Evolutionary conservation across 2,888 invertebrate species (phyloP).

Genomic region (Cheilosia variabilis): DNA sequence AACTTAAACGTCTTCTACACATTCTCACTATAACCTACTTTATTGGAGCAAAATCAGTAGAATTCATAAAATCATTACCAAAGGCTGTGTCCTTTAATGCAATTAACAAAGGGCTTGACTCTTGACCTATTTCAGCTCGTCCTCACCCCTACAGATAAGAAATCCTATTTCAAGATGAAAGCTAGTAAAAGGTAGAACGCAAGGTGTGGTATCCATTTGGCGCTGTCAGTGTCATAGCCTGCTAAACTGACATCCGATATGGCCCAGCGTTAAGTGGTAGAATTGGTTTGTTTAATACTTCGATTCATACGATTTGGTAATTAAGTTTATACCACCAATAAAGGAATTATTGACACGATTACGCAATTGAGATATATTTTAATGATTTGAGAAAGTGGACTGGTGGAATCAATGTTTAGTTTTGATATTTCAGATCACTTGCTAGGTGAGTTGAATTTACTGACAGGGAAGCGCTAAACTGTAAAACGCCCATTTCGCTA

Average conservation of each 20-base stretch:
- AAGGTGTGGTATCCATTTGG: conserved; percentile 42
- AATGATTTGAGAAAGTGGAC: too few relatives aligned
- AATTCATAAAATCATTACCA: background rate
- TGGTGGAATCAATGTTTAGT: too few relatives aligned
- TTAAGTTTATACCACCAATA: background rate
- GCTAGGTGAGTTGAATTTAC: too few relatives aligned
- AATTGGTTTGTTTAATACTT: conserved; percentile 13
- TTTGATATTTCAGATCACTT: background rate
- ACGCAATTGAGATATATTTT: too few relatives aligned
- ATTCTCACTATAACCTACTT: background rate
- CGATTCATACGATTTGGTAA: background rate
- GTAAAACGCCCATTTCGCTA: too few relatives aligned
- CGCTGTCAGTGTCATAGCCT: conserved; percentile 24
- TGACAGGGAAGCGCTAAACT: too few relatives aligned
- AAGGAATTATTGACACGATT: background rate
- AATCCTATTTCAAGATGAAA: conserved; percentile 43
- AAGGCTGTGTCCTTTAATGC: conserved; percentile 18
- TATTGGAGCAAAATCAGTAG: background rate
- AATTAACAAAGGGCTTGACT: conserved; percentile 37
- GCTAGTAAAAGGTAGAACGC: conserved; percentile 7
- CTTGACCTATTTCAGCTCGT: conserved; percentile 18
- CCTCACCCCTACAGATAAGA: conserved; percentile 7
- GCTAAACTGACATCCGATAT: conserved; percentile 15
- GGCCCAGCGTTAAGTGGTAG: conserved; percentile 4
- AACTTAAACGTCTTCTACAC: too few relatives aligned